These are phyloP conservation scores for Rhopilema esculentum DNA, from an alignment of 30 jellyfish, hydroid and myxozoan genomes.

Conservation along the genomic window DNA sequence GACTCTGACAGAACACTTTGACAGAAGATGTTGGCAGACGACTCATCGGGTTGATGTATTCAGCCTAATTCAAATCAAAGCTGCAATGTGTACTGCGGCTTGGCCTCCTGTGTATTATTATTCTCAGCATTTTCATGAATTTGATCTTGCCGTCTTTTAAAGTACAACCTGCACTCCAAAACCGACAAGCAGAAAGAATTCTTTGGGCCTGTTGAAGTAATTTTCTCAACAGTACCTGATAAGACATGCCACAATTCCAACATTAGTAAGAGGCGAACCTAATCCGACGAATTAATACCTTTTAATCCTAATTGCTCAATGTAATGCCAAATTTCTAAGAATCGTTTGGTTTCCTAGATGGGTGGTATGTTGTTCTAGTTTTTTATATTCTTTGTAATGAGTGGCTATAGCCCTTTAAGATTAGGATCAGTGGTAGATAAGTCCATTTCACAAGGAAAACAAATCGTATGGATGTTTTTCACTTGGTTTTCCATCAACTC, in stretches of 20 bases:
- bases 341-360: background rate
- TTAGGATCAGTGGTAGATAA: background rate
- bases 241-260: background rate
- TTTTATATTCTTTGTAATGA: background rate
- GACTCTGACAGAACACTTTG: too few species aligned
- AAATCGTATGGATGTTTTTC: background rate
- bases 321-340: background rate
- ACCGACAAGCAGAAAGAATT: too few species aligned
- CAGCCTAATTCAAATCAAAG: background rate
- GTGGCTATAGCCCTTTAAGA: background rate
- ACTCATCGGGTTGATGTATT: background rate
- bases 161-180: too few species aligned
- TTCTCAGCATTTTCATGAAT: too few species aligned
- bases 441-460: background rate
- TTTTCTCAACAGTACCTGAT: background rate
- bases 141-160: too few species aligned
- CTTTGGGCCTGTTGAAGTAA: background rate
- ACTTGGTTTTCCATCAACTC: background rate
- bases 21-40: background rate
- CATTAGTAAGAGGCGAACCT: background rate
- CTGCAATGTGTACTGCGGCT: too few species aligned
- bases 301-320: background rate
- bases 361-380: background rate
- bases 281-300: background rate
- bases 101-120: too few species aligned